Base-by-base conservation (phyloP, 2,113 vertebrate genomes). In the Strix uralensis region DNA sequence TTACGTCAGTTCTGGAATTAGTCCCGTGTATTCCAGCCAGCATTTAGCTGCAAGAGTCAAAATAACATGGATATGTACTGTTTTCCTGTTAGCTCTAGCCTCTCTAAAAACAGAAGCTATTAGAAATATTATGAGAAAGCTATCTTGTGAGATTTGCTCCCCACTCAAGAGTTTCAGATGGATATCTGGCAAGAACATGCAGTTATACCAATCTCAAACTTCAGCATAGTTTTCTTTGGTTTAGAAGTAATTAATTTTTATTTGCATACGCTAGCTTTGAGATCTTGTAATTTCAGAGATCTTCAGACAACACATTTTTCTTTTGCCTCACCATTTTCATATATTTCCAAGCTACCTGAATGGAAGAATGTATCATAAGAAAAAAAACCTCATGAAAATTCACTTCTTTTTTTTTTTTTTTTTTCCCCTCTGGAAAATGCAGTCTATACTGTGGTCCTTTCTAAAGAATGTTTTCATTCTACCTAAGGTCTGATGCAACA, bases 1-100 rank as follows among this genome's bases (percentile, higher is more conserved):
- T 97, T 97, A 94, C 92, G 81, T 94, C 97, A 95, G 66, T 54
- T 88, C 89, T 91, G 92, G 92, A 96, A 94, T 94, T 94, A 96
- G 78, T 54, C 34, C 66, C 32, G 44, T 91, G 73, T 95, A 94
- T 77, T 95, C 54, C 63, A 87, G 92, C 86, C 94, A 97, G 84
- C 51, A 55, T 49, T 94, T 90, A 89, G 71, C 46, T 94, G 59
- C 62, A 91, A 73, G 80, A 95, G 94, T 92, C 92, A 94, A 96
- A 97, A 91, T 86, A 92, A 42, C 88, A 89, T 72, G 70, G 70
- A 51, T 78, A 79, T 54, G 83, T 52, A 57, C 81, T 79, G 81
- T 91, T 94, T 95, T 96, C 72, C 80, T 94, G 86, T 84, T 94
- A 87, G 94, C 94, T 95, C 95, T 87, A 82, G 63, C 46, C 46